Base-by-base conservation (phyloP, 2,113 vertebrate genomes). In the Poeciliopsis prolifica region DNA sequence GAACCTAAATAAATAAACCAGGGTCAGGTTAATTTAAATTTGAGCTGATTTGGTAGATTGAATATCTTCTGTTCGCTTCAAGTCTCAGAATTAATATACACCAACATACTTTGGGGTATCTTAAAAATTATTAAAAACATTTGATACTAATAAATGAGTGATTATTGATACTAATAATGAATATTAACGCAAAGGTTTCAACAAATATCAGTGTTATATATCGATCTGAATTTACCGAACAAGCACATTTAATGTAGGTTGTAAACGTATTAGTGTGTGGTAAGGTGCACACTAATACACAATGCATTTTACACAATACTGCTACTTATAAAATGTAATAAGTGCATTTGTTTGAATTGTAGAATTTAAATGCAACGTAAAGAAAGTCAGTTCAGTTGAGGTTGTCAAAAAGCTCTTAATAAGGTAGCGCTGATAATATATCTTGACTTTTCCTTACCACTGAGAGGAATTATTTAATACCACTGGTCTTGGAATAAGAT, bases 381-480 rank as follows among this genome's bases (percentile, higher is more conserved):
- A 74, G 44, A 31, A 79, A 69, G 70, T 66, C 3, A 83, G 76
- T 87, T 81, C 48, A 30, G 63, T 65, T 60, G 65, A 79, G 37
- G 24, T 30, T 65, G 60, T 65, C 63, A 74, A 74, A 77, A 73
- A 7, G 26, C 26, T 80, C 48, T 79, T 61, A 77, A 44, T 74
- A 31, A 84, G 71, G 63, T 73, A 0, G 2, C 61, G 65, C 65
- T 70, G 65, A 83, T 86, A 65, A 80, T 70, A 73, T 65, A 64
- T 67, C 60, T 71, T 62, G 30, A 6, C 24, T 51, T 64, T 79
- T 65, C 19, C 60, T 60, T 74, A 75, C 63, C 61, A 22, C 65
- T 81, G 84, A 87, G 78, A 87, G 62, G 82, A 81, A 74, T 79
- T 75, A 85, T 77, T 87, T 85, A 80, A 77, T 60, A 72, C 26